Evolutionary conservation across 2,797 vertebrate genomes (phyloP), one percentile per base, ranked within the genome.

Genomic region (Petrocephalus sullivani): DNA sequence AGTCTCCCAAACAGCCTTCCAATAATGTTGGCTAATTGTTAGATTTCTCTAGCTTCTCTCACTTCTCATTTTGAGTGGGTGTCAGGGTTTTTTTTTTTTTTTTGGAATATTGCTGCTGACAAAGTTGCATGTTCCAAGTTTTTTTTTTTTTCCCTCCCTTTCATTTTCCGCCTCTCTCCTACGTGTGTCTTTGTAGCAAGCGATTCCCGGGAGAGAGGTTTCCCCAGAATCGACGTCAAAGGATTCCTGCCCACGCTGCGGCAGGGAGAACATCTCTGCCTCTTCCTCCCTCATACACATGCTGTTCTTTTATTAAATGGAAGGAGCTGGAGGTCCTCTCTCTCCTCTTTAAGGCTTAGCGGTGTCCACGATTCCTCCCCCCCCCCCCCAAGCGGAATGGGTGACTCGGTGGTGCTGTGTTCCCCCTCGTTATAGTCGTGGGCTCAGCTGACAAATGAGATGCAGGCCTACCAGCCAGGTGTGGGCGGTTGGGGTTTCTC

Each of bases 151-250:
- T 61, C 60, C 28, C 23, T 86, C 28, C 23, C 84, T 86, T 86
- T 58, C 41, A 37, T 71, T 60, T 58, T 60, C 94, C 93, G 94
- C 93, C 92, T 92, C 91, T 93, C 94, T 95, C 93, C 94, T 93
- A 92, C 94, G 93, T 93, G 92, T 90, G 93, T 94, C 94, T 94
- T 92, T 94, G 92, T 94, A 93, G 95, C 95, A 4, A 96, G 95
- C 93, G 94, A 95, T 96, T 96, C 96, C 96, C 95, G 94, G 95
- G 96, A 97, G 96, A 97, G 94, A 97, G 97, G 97, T 95, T 98
- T 98, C 97, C 98, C 98, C 96, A 95, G 96, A 97, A 98, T 97
- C 94, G 95, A 97, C 92, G 95, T 97, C 97, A 97, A 97, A 98
- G 96, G 96, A 97, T 97, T 97, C 96, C 96, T 96, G 96, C 97